Evolutionary conservation across 1,140 invertebrate genomes (phyloP).

Genomic region (Papilio machaon): DNA sequence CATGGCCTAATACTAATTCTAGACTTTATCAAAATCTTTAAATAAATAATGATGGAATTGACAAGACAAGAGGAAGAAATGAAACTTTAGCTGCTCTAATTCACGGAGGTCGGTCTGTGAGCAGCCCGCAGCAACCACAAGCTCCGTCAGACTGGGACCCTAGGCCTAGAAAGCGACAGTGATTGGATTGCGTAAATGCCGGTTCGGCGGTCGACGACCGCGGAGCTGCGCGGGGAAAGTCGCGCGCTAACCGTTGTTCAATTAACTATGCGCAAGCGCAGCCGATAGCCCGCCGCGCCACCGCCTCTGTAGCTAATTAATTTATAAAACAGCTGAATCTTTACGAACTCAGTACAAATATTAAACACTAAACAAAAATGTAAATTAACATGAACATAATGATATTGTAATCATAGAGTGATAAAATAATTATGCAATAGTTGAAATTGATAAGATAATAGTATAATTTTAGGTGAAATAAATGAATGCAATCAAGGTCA

Average conservation of each 20-base stretch:
- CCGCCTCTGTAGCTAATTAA: background rate
- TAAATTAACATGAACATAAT: background rate
- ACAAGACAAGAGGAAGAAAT: background rate
- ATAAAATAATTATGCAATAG: conserved; percentile 5
- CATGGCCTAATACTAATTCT: too few relatives aligned
- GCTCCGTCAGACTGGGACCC: conserved; percentile 51
- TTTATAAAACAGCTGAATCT: too few relatives aligned
- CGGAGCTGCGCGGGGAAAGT: conserved; percentile 62
- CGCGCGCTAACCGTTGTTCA: conserved; percentile 41
- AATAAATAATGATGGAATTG: background rate
- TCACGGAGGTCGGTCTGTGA: background rate
- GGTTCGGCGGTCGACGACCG: conserved; percentile 71
- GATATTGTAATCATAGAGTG: background rate
- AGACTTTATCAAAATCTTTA: background rate
- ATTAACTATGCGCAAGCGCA: conserved; percentile 16
- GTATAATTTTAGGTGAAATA: background rate
- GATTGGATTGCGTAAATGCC: conserved; percentile 70
- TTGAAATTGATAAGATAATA: conserved; percentile 6
- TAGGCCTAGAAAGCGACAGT: conserved; percentile 73
- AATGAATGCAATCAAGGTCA: background rate
- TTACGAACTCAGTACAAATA: background rate
- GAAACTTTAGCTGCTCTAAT: too few relatives aligned
- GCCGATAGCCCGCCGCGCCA: background rate
- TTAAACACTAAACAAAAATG: background rate
- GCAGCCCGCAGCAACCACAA: background rate